Conservation (phyloP, 2,113 vertebrate genomes). For the Zosterops japonicus region DNA sequence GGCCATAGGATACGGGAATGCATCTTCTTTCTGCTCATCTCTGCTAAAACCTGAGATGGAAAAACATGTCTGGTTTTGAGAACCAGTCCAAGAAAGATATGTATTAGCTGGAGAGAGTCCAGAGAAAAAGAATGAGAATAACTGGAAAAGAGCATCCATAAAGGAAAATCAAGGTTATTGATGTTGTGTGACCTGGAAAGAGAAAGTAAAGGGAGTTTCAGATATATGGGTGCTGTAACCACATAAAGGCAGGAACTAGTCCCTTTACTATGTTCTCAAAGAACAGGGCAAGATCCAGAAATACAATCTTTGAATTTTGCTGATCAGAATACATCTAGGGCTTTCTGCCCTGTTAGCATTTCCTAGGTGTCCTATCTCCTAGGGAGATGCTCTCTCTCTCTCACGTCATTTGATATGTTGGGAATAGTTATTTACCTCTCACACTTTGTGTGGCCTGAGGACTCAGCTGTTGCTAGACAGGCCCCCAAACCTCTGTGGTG, state of each 20-base stretch:
- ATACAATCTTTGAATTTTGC: not conserved
- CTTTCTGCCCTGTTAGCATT: not conserved
- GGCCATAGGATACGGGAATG: not conserved
- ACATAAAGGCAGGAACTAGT: not conserved
- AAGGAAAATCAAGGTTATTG: not conserved
- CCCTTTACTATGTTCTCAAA: not conserved
- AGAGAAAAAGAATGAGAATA: not conserved
- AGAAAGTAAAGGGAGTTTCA: not conserved
- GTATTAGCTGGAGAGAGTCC: not conserved
- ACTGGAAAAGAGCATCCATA: not conserved
- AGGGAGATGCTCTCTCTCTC: not conserved
- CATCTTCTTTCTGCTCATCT: not conserved
- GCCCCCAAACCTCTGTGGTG: not conserved
- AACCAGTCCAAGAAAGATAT: not conserved
- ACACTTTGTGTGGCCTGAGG: constrained; percentile 4
- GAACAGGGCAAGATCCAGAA: not conserved
- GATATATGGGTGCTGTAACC: not conserved
- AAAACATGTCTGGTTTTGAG: not conserved
- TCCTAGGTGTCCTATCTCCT: not conserved
- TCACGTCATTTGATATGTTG: not conserved
- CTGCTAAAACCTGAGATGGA: not conserved
- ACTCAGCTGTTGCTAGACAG: not conserved
- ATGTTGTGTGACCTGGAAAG: not conserved
- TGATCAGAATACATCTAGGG: not conserved
- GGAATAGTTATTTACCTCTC: not conserved